Evolutionary conservation across 2,888 invertebrate genomes (phyloP), one percentile per base, ranked within the genome.

Genomic region (Dermolepida albohirtum): DNA sequence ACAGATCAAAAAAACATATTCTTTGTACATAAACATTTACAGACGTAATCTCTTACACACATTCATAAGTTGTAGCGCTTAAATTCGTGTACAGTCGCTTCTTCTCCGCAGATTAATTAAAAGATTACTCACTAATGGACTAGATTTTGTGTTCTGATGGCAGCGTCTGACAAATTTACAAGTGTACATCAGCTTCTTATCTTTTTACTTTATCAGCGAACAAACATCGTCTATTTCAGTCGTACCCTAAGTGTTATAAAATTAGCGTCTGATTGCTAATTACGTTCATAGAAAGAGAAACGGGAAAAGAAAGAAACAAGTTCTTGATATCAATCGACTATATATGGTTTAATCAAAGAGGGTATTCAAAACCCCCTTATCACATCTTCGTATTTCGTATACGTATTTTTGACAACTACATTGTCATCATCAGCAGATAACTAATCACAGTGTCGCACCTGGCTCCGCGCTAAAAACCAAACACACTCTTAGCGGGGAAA

Each of bases 71-170:
- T 59, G 44, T 14, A 62, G 47, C 14, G 47, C 49, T 47, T 62
- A 62, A 62, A 62, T 62, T 62, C 47, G 59, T 62, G 59, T 62
- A 62, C 47, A 49, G 59, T 49, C 59, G 59, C 16, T 62, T 47
- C 47, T 62, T 62, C 59, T 62, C 47, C 59, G 59, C 59, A 47
- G 59, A 62, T 62, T 62, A 62, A 62, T 62, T 62, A 62, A 62
- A 62, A 62, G 59, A 62, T 62, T 62, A 62, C 59, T 47, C 59
- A 47, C 47, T 62, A 62, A 62, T 62, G 59, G 59, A 62, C 59
- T 62, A 62, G 59, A 62, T 62, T 62, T 62, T 62, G 59, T 62
- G 59, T 62, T 62, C 47, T 47, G 59, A 62, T 62, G 47, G 59
- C 47, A 62, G 44, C 59, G 59, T 44, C 59, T 47, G 47, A 47